Percentiles rank a stretch among this genome's conserved stretches.
phyloP scores from a whole-genome alignment of 2,888 invertebrate species.

The Noctua fimbriata region DNA sequence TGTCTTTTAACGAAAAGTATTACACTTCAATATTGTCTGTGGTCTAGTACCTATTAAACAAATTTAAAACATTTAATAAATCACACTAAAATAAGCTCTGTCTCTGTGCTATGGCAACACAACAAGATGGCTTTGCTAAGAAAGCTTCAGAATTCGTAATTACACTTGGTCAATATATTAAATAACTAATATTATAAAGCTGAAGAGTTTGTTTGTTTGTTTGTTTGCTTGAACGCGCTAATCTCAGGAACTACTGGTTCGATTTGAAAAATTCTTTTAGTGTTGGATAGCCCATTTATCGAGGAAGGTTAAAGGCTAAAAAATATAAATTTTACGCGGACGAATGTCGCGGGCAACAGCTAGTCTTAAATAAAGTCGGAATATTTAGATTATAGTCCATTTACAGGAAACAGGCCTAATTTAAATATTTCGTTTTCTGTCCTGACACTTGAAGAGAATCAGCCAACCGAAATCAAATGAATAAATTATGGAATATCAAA shows the following conservation, averaged over 20 bases:
- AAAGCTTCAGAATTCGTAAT: background rate
- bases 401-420: background rate
- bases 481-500: conserved; percentile 12
- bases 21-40: background rate
- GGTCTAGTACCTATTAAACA: background rate
- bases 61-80: background rate
- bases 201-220: too few species aligned
- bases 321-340: too few species aligned
- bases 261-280: too few species aligned
- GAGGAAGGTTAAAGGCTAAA: too few species aligned
- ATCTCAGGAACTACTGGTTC: too few species aligned
- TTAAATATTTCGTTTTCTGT: background rate
- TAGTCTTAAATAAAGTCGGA: background rate
- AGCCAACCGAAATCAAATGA: background rate
- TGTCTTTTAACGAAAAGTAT: background rate
- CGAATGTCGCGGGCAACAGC: too few species aligned
- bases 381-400: background rate
- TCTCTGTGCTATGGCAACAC: background rate
- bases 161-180: background rate
- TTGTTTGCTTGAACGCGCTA: too few species aligned
- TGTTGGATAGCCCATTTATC: too few species aligned
- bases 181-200: too few species aligned
- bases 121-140: background rate
- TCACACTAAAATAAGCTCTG: background rate
- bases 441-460: background rate